Conservation (phyloP, 2,113 vertebrate genomes). For the Ramphastos sulfuratus region DNA sequence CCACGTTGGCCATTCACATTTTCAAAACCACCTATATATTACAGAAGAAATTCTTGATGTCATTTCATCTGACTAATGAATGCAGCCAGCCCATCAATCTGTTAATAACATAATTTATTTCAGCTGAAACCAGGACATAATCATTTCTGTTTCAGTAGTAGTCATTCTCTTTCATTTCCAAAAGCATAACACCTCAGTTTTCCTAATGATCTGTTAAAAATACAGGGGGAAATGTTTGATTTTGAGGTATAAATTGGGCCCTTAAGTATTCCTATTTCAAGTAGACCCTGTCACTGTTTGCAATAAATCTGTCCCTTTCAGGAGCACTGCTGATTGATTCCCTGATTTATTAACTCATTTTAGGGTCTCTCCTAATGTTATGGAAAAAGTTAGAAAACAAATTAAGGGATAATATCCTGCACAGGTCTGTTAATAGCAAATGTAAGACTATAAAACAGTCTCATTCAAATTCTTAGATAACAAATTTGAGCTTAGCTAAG, state of each 20-base stretch:
- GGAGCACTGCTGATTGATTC: background rate
- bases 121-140: background rate
- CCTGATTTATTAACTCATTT: background rate
- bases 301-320: background rate
- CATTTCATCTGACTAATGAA: background rate
- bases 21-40: background rate
- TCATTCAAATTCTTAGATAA: background rate
- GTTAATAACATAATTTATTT: constrained; percentile 6
- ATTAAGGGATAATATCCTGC: background rate
- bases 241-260: background rate
- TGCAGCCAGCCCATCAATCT: background rate
- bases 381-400: background rate
- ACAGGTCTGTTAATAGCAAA: background rate
- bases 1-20: background rate
- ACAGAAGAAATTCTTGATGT: background rate
- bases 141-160: background rate
- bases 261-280: background rate
- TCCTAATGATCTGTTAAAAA: background rate
- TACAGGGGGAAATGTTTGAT: background rate
- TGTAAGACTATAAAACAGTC: background rate
- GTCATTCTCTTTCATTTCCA: background rate
- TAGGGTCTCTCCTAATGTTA: background rate
- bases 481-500: background rate
- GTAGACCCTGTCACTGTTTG: background rate
- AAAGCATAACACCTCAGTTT: background rate